Percentiles rank a stretch among this genome's conserved stretches.
Evolutionary conservation across 2,113 vertebrate species (phyloP).

Genomic region (Cryptoleucopteryx plumbea): DNA sequence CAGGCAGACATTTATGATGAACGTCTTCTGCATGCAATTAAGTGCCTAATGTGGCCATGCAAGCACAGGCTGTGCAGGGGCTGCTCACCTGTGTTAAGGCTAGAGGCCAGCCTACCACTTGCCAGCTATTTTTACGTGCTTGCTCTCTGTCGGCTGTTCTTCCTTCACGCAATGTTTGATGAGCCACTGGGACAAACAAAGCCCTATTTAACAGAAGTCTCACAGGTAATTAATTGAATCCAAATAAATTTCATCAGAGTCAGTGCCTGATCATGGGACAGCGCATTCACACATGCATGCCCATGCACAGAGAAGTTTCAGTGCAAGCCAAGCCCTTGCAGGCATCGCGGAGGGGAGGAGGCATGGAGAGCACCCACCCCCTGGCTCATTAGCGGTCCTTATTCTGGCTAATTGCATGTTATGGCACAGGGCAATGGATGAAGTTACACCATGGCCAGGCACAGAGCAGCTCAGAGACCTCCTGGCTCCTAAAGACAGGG

Average conservation of each 20-base stretch:
- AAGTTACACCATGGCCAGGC: background rate
- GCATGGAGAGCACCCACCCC: background rate
- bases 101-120: background rate
- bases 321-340: background rate
- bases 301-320: background rate
- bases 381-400: background rate
- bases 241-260: background rate
- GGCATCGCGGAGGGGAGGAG: background rate
- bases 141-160: background rate
- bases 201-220: background rate
- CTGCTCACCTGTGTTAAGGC: background rate
- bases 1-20: background rate
- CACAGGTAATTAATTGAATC: background rate
- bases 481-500: background rate
- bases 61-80: background rate
- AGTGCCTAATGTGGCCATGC: background rate
- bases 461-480: background rate
- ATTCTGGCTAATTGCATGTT: background rate
- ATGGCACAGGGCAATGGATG: background rate
- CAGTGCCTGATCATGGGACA: background rate
- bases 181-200: background rate
- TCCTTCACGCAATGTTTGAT: background rate
- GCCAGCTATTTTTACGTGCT: background rate
- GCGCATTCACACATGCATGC: accelerated
- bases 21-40: accelerated